These are phyloP conservation scores for Macrochelys suwanniensis DNA, from an alignment of 2,797 vertebrate species.

Conservation along the genomic window DNA sequence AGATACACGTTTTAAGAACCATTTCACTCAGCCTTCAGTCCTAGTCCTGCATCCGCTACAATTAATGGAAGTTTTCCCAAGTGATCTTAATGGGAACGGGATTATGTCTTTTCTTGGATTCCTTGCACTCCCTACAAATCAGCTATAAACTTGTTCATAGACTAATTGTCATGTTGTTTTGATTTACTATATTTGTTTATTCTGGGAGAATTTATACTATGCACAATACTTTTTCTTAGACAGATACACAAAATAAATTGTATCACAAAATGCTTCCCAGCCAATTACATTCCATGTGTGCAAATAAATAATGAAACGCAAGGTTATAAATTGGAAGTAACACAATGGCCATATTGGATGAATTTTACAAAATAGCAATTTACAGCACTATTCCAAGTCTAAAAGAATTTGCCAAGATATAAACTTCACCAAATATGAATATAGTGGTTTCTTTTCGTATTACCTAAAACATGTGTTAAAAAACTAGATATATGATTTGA, in stretches of 20 bases:
- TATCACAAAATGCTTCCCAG: not conserved
- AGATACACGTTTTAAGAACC: not conserved
- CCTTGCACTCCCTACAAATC: not conserved
- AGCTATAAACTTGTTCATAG: not conserved
- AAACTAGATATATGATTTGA: not conserved
- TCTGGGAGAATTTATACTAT: not conserved
- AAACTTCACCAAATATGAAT: not conserved
- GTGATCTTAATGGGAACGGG: not conserved
- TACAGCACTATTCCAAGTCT: not conserved
- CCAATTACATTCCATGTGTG: not conserved
- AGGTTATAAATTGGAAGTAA: not conserved
- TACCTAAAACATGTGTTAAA: not conserved
- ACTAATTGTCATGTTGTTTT: not conserved
- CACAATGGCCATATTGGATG: not conserved
- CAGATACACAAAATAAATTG: not conserved
- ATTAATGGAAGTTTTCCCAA: not conserved
- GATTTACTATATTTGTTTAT: not conserved
- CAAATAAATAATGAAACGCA: not conserved
- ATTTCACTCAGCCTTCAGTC: not conserved
- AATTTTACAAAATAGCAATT: not conserved
- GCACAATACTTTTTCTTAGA: not conserved
- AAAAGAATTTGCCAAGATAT: not conserved
- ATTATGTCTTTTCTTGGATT: not conserved
- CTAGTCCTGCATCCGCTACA: not conserved
- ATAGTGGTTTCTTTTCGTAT: rapidly evolving